Percentiles rank a stretch among this genome's conserved stretches.
These are phyloP conservation scores for Diprion similis DNA, from an alignment of 1,140 invertebrate genomes.

Conservation along the genomic window DNA sequence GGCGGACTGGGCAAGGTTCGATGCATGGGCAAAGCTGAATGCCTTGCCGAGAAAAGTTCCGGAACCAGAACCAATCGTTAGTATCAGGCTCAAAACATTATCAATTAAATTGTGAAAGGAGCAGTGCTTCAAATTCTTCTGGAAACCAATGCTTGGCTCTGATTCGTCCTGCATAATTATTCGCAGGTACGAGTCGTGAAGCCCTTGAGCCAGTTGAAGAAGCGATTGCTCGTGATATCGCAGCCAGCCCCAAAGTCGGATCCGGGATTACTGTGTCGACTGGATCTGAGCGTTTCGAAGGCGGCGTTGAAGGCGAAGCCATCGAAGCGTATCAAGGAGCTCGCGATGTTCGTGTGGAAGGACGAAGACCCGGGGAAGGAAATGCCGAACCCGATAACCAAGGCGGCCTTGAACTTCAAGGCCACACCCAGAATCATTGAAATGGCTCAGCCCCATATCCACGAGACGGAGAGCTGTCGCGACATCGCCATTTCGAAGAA, in stretches of 20 bases:
- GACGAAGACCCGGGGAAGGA: conserved; percentile 14
- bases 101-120: no score
- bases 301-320: conserved; percentile 27
- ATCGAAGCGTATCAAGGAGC: conserved; percentile 25
- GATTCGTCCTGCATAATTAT: neutral
- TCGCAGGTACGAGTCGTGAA: conserved; percentile 31
- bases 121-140: no score
- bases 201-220: conserved; percentile 29
- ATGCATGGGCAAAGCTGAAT: conserved; percentile 38
- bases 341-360: conserved; percentile 24
- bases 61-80: conserved; percentile 32
- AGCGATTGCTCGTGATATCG: conserved; percentile 27
- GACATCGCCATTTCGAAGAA: conserved; percentile 13
- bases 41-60: conserved; percentile 34
- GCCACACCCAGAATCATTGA: conserved; percentile 23
- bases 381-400: conserved; percentile 24
- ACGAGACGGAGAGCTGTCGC: conserved; percentile 13
- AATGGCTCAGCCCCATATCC: conserved; percentile 25
- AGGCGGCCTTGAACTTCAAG: conserved; percentile 31
- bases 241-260: conserved; percentile 14
- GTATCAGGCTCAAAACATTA: neutral
- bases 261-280: neutral
- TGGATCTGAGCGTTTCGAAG: conserved; percentile 27
- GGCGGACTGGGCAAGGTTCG: conserved; percentile 40
- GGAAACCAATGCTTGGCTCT: no score